Evolutionary conservation across 1,140 invertebrate genomes (phyloP).

Genomic region (Scaptomyza pallida): DNA sequence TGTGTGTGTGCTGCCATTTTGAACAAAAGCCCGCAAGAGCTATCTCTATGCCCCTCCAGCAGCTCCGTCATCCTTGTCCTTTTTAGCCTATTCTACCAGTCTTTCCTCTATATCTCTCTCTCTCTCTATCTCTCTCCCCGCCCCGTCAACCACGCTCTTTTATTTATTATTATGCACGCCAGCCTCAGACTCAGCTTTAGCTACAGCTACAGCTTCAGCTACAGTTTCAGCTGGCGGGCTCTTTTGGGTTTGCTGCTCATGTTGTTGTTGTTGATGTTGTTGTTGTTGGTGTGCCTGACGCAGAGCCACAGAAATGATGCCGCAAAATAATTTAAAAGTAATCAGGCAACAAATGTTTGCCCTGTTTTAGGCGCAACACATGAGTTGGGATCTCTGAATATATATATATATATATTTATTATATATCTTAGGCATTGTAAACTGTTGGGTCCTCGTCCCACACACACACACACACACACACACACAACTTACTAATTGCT

Average conservation of each 20-base stretch:
- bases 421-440: conserved; percentile 19
- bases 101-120: no score
- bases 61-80: conserved; percentile 41
- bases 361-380: conserved; percentile 62
- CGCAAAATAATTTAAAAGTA: conserved; percentile 84
- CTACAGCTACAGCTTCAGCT: conserved; percentile 8
- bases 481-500: conserved; percentile 65
- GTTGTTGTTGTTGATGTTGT: conserved; percentile 27
- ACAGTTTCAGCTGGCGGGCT: conserved; percentile 35
- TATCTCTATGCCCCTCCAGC: conserved; percentile 34
- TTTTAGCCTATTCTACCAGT: conserved; percentile 21
- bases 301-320: conserved; percentile 70
- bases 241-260: conserved; percentile 17
- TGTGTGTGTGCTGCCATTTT: conserved; percentile 37
- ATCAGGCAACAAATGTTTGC: conserved; percentile 83
- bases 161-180: conserved; percentile 76
- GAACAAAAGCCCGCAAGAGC: conserved; percentile 50
- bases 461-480: conserved; percentile 19
- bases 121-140: no score
- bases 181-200: conserved; percentile 36
- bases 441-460: conserved; percentile 36
- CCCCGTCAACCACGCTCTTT: conserved; percentile 41
- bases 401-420: no score
- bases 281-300: conserved; percentile 36
- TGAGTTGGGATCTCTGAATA: conserved; percentile 28